Percentiles rank a stretch among this genome's conserved stretches.
Conservation (phyloP, 2,113 vertebrate species). For the Butastur rufipennis region DNA sequence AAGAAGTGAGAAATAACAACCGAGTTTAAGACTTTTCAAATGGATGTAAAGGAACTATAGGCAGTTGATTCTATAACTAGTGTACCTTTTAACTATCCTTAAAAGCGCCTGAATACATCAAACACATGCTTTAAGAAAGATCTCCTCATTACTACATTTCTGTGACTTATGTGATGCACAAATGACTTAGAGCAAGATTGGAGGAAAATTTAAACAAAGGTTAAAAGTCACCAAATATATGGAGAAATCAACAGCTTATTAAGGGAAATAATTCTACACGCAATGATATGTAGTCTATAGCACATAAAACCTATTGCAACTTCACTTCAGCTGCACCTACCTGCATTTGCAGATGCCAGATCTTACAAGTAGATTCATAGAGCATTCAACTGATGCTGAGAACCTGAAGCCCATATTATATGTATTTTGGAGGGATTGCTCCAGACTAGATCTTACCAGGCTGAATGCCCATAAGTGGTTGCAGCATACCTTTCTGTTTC, state of each 20-base stretch:
- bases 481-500: not conserved
- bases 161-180: fast-evolving
- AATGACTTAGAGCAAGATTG: not conserved
- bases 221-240: not conserved
- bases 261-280: not conserved
- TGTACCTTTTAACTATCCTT: not conserved
- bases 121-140: not conserved
- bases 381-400: not conserved
- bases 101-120: not conserved
- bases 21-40: not conserved
- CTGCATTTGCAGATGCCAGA: not conserved
- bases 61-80: not conserved
- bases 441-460: not conserved
- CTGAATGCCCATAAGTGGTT: not conserved
- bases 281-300: not conserved
- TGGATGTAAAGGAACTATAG: not conserved
- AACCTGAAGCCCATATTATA: not conserved
- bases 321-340: not conserved
- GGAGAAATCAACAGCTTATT: not conserved
- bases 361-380: not conserved
- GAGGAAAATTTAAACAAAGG: not conserved
- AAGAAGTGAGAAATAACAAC: not conserved
- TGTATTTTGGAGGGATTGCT: fast-evolving
- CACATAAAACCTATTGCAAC: not conserved
- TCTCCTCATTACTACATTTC: not conserved